phyloP scores from a whole-genome alignment of 2,113 vertebrate species.

The Peromyscus californicus region DNA sequence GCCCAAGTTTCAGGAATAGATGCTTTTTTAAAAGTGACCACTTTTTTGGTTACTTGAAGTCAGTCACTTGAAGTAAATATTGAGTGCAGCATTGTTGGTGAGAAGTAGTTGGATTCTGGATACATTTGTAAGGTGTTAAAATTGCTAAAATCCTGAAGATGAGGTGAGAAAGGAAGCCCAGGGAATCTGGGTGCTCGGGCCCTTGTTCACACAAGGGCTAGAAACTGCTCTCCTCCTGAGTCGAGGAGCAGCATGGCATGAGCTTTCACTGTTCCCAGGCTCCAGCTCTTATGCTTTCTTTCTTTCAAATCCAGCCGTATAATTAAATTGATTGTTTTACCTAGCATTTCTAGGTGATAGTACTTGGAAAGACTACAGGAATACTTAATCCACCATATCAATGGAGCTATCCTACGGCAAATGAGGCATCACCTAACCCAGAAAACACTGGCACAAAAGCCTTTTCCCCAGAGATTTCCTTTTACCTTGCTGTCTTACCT shows the following conservation, averaged over 20 bases:
- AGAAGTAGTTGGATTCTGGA: neutral
- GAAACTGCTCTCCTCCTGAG: neutral
- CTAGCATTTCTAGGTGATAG: neutral
- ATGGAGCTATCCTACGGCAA: neutral
- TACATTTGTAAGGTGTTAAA: conserved; percentile 28
- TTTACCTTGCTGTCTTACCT: conserved; percentile 2
- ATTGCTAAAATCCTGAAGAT: neutral
- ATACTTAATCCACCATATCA: neutral
- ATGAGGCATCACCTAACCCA: conserved; percentile 25
- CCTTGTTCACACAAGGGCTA: neutral
- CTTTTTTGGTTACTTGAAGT: neutral
- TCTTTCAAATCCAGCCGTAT: neutral
- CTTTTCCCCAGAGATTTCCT: neutral
- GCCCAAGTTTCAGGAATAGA: neutral
- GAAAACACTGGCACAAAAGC: conserved; percentile 29
- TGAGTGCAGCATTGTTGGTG: neutral
- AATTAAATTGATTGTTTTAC: neutral
- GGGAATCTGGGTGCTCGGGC: neutral
- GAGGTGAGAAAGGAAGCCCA: neutral
- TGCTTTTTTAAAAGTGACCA: neutral
- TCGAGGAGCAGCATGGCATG: neutral
- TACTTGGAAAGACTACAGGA: neutral
- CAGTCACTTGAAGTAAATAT: neutral
- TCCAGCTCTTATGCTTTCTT: neutral
- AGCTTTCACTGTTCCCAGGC: neutral